Percentiles rank a stretch among this genome's conserved stretches.
These are phyloP conservation scores for Xestia rhomboidea DNA, from an alignment of 2,888 invertebrate genomes.

Conservation along the genomic window DNA sequence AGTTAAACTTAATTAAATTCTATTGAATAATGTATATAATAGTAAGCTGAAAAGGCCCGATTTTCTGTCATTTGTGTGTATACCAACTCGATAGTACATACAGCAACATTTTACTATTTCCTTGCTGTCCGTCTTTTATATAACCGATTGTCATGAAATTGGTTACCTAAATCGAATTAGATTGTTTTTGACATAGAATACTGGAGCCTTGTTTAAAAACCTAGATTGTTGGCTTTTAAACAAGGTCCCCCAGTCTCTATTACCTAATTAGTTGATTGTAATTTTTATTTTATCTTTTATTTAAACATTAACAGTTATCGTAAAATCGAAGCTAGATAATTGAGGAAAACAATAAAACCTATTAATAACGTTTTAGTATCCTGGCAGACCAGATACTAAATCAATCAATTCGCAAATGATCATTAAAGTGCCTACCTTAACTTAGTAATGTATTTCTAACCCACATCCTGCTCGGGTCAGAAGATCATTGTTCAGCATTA, in stretches of 20 bases:
- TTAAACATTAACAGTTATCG: conserved; percentile 6
- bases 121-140: not conserved
- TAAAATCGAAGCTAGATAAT: conserved; percentile 20
- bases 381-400: not conserved
- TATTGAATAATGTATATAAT: not conserved
- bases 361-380: conserved; percentile 18
- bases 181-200: not conserved
- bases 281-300: conserved; percentile 24
- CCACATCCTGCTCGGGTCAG: conserved; percentile 6
- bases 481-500: not conserved
- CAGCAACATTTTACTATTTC: too few species aligned
- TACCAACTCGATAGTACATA: too few species aligned
- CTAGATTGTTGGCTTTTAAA: too few species aligned
- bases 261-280: not conserved
- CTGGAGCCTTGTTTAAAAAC: too few species aligned
- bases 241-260: too few species aligned
- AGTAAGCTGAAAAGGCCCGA: too few species aligned
- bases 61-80: too few species aligned
- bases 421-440: not conserved
- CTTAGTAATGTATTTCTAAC: not conserved
- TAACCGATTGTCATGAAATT: not conserved
- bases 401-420: conserved; percentile 2
- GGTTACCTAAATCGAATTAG: not conserved
- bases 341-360: conserved; percentile 32
- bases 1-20: not conserved